Conservation (phyloP, 53 echinoderm and acorn worm species). For the Holothuria leucospilota region DNA sequence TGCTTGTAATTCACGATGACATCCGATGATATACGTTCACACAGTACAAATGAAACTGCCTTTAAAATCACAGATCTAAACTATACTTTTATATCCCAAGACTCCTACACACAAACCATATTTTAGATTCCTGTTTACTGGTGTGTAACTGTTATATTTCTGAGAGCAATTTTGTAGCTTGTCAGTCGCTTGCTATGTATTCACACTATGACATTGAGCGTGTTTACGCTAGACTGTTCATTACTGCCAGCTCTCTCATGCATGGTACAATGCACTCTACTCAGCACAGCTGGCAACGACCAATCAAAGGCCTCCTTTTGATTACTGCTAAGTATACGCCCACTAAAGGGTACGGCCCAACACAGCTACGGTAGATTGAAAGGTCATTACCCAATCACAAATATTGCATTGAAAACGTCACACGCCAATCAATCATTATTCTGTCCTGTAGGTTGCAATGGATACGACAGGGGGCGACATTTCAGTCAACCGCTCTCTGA, state of each 20-base stretch:
- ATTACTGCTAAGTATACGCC: conserved; percentile 58
- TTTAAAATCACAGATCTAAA: no score
- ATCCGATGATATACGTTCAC: no score
- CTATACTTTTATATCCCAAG: no score
- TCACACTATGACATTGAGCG: conserved; percentile 44
- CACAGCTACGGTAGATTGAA: not conserved
- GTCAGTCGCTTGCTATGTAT: conserved; percentile 16
- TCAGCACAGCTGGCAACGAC: conserved; percentile 75
- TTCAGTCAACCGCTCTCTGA: not conserved
- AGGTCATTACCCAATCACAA: conserved; percentile 8
- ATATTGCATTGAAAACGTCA: not conserved
- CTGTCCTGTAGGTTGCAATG: not conserved
- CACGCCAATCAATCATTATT: conserved; percentile 13
- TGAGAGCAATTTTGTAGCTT: not conserved
- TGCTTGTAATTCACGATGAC: no score
- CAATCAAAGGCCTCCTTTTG: conserved; percentile 75
- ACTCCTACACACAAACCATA: no score
- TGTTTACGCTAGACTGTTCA: conserved; percentile 37
- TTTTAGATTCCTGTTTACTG: no score
- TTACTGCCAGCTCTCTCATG: conserved; percentile 37
- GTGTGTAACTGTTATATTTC: conserved; percentile 2
- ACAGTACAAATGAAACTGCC: no score
- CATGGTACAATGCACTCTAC: conserved; percentile 12
- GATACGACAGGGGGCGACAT: not conserved
- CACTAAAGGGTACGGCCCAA: not conserved